Conservation (phyloP, 30 jellyfish, hydroid and myxozoan genomes). For the Hydractinia echinata region DNA sequence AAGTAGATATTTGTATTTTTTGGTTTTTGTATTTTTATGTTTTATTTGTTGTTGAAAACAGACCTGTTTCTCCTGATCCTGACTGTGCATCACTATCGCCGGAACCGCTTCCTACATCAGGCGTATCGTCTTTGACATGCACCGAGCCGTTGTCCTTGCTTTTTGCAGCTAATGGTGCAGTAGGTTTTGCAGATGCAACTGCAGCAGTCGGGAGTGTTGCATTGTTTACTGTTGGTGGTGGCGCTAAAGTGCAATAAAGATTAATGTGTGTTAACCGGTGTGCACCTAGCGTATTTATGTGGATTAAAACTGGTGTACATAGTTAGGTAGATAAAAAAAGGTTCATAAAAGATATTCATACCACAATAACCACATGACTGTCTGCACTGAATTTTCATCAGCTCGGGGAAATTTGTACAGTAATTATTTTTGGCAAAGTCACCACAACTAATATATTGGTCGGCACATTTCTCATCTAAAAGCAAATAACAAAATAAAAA, state of each 20-base stretch:
- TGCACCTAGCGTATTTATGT: not conserved
- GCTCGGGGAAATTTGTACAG: constrained; percentile 74
- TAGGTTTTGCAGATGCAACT: not conserved
- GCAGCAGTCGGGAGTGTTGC: not conserved
- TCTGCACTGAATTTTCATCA: constrained; percentile 88
- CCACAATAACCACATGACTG: constrained; percentile 81
- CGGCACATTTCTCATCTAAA: constrained; percentile 75
- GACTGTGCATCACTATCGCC: too few relatives aligned
- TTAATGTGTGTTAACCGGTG: not conserved
- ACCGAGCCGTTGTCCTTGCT: too few relatives aligned
- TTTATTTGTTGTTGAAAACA: too few relatives aligned
- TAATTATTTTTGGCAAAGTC: constrained; percentile 89
- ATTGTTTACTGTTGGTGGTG: not conserved
- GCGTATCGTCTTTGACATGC: too few relatives aligned
- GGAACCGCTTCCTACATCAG: too few relatives aligned
- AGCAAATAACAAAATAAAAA: not conserved
- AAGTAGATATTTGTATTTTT: not conserved
- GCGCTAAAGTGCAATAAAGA: not conserved
- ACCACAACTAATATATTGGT: constrained; percentile 76
- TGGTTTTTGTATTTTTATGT: too few relatives aligned
- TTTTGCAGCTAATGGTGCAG: not conserved
- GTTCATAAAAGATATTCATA: constrained; percentile 34
- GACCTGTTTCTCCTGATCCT: too few relatives aligned
- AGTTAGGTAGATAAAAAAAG: too few relatives aligned
- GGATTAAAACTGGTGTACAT: not conserved